These are phyloP conservation scores for Pilophorus perplexus DNA, from an alignment of 2,888 invertebrate genomes.

Conservation along the genomic window DNA sequence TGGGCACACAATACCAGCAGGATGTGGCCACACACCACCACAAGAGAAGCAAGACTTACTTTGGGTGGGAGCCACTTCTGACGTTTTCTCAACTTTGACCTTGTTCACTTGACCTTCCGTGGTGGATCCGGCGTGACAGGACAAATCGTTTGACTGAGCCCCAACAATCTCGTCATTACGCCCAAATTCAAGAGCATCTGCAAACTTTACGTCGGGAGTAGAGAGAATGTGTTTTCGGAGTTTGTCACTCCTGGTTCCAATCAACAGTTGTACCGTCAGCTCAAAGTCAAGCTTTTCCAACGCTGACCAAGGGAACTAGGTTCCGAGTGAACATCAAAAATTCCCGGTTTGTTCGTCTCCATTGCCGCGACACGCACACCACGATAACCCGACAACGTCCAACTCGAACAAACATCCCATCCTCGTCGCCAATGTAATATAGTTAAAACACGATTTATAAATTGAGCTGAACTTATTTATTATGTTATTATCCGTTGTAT, in stretches of 20 bases:
- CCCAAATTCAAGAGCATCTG: background rate
- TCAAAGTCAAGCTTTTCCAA: slow-evolving; percentile 2
- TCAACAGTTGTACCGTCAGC: slow-evolving; percentile 2
- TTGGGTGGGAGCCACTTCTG: background rate
- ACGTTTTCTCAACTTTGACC: background rate
- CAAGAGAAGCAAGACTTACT: background rate
- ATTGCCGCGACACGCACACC: too few relatives aligned
- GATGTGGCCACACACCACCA: background rate
- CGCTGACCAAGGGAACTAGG: too few relatives aligned
- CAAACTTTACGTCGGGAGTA: background rate
- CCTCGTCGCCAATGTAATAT: too few relatives aligned
- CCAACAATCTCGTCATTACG: slow-evolving; percentile 1
- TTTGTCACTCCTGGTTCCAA: background rate
- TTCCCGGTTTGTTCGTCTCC: too few relatives aligned
- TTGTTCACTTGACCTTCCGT: background rate
- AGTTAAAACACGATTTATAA: too few relatives aligned
- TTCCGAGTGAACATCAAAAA: too few relatives aligned
- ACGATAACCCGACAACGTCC: too few relatives aligned
- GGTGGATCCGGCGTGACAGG: background rate
- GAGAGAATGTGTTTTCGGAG: background rate
- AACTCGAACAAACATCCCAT: too few relatives aligned
- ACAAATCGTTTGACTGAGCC: background rate
- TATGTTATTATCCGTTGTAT: too few relatives aligned
- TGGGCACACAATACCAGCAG: background rate
- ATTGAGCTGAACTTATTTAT: too few relatives aligned